Evolutionary conservation across 1,140 invertebrate species (phyloP).

Genomic region (Phocides pigmalion): DNA sequence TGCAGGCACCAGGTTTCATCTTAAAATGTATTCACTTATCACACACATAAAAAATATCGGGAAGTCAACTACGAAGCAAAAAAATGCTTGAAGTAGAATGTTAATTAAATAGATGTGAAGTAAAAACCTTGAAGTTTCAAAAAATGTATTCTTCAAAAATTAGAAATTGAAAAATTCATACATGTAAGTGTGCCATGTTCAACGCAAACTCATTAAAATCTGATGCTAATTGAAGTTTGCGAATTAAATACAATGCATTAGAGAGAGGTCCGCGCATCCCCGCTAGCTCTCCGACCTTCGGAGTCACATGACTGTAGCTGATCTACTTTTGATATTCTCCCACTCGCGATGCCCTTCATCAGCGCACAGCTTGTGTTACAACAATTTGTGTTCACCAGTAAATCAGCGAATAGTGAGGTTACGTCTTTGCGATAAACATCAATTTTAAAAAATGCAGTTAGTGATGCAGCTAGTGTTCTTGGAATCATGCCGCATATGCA

Average conservation of each 20-base stretch:
- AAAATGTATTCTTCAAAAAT: no score
- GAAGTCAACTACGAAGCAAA: no score
- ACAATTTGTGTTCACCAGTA: constrained; percentile 3
- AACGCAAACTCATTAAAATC: constrained; percentile 1
- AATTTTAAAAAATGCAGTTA: no score
- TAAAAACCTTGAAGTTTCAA: no score
- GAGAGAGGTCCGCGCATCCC: constrained; percentile 36
- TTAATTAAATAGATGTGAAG: no score
- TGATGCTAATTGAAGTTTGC: constrained; percentile 20
- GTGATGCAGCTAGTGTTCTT: no score
- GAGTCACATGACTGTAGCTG: constrained; percentile 60
- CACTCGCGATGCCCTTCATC: constrained; percentile 43
- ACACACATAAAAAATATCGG: no score
- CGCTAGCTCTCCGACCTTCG: constrained; percentile 46
- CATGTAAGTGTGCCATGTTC: constrained; percentile 1
- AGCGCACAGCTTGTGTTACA: constrained; percentile 12
- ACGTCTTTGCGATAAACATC: constrained; percentile 1
- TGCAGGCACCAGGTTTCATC: no score
- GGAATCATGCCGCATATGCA: no score
- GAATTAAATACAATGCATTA: constrained; percentile 39
- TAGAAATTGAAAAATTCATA: neutral
- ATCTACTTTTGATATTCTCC: constrained; percentile 53
- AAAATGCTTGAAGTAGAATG: no score
- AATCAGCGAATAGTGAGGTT: neutral
- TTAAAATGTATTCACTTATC: no score